phyloP scores from a whole-genome alignment of 2,888 invertebrate genomes.

The Hermaeophaga mercurialis region DNA sequence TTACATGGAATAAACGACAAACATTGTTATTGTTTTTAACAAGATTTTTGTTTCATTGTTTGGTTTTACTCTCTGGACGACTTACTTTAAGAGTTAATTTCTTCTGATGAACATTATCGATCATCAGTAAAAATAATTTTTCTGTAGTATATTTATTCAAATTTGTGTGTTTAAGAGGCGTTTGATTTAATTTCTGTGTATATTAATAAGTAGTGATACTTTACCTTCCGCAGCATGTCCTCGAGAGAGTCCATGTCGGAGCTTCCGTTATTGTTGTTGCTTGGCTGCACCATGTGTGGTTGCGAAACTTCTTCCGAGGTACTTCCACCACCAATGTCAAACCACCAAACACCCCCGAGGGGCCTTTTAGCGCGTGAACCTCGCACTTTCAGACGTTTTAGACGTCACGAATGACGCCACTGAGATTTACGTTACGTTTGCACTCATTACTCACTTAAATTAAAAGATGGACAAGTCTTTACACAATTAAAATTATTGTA shows the following conservation, averaged over 20 bases:
- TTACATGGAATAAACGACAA: too few relatives aligned
- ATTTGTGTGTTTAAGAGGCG: too few relatives aligned
- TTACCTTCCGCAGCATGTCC: constrained; percentile 59
- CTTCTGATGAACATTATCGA: too few relatives aligned
- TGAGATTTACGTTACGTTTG: constrained; percentile 16
- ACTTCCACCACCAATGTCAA: constrained; percentile 14
- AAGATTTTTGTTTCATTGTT: too few relatives aligned
- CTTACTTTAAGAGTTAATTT: too few relatives aligned
- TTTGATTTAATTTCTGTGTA: too few relatives aligned
- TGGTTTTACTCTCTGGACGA: too few relatives aligned
- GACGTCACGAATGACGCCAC: constrained; percentile 15
- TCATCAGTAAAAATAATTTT: too few relatives aligned
- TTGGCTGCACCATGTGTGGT: constrained; percentile 56
- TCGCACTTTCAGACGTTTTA: constrained; percentile 19
- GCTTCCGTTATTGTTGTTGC: constrained; percentile 57
- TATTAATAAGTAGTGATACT: background rate
- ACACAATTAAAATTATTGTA: too few relatives aligned
- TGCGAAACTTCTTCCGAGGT: constrained; percentile 11
- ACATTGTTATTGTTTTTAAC: too few relatives aligned
- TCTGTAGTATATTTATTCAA: too few relatives aligned
- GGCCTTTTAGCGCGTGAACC: constrained; percentile 19
- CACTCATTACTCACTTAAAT: background rate
- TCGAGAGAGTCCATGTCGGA: constrained; percentile 59
- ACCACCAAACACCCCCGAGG: constrained; percentile 22
- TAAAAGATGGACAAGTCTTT: background rate